Evolutionary conservation across 2,797 vertebrate species (phyloP), one percentile per base, ranked within the genome.

Genomic region (Oophaga sylvatica): DNA sequence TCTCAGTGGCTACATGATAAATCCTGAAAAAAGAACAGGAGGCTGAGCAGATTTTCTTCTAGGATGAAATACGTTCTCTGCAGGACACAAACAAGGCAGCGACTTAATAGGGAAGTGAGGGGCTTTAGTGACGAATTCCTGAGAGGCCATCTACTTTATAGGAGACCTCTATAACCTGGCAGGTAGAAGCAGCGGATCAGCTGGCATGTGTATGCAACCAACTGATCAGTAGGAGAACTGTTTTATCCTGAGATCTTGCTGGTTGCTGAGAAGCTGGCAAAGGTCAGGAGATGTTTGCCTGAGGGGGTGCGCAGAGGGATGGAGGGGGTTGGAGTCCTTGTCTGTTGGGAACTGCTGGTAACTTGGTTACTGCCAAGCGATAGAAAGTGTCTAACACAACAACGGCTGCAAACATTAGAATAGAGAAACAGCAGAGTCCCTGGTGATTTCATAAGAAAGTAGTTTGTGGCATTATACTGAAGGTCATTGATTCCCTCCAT

Each of bases 281-380:
- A 84, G 81, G 87, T 80, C 87, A 88, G 73, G 62, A 57, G 59
- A 67, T 88, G 81, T 88, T 80, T 88, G 87, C 31, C 73, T 82
- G 78, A 26, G 78, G 35, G 45, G 78, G 85, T 2, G 84, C 57
- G n/a, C 4, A 8, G 22, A 26, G 53, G 81, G 63, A 26, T 53
- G 48, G 48, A 53, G 11, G 48, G 59, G 11, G 73, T n/a, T 26
- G 65, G 31, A 70, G 75, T 71, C 57, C 45, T 45, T 19, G 63
- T 56, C 73, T 84, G 76, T 84, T 62, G 16, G 45, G 63, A 75
- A 41, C 41, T 26, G 41, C 1, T 31, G 77, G 87, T 85, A 75
- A 59, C 83, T 65, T 88, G 41, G 87, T 88, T 81, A 85, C 83
- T 88, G 70, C 8, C n/a, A 8, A 8, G 26, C 60, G 56, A 17